phyloP scores from a whole-genome alignment of 2,113 vertebrate genomes.

The Myodes glareolus region DNA sequence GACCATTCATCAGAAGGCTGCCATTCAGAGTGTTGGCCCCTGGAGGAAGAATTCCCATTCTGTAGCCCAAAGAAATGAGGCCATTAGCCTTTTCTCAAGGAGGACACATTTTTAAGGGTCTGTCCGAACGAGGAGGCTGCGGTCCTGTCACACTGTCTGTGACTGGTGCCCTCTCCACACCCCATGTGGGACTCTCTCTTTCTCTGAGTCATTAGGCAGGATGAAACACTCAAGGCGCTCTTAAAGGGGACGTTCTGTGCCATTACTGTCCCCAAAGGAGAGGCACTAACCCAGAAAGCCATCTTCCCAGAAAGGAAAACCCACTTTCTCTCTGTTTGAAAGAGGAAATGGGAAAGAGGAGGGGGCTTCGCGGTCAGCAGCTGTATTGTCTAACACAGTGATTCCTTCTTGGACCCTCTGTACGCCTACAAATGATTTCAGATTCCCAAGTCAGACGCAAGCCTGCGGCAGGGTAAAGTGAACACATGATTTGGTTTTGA shows the following conservation, averaged over 20 bases:
- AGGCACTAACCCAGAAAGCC: background rate
- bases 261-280: background rate
- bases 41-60: conserved; percentile 39
- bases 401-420: background rate
- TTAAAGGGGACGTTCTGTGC: background rate
- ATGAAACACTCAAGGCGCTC: background rate
- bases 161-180: background rate
- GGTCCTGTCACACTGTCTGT: background rate
- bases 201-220: background rate
- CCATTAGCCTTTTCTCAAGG: conserved; percentile 27
- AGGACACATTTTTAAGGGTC: conserved; percentile 27
- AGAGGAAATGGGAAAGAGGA: background rate
- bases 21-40: background rate
- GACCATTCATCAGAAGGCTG: background rate
- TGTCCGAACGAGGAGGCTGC: background rate
- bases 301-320: background rate
- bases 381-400: background rate
- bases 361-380: background rate
- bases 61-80: conserved; percentile 29
- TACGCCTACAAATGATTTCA: background rate
- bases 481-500: conserved; percentile 29
- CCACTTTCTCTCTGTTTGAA: background rate
- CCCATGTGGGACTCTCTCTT: background rate
- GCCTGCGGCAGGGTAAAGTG: background rate
- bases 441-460: conserved; percentile 9